Conservation (phyloP, 2,888 invertebrate genomes). For the Sicus ferrugineus region DNA sequence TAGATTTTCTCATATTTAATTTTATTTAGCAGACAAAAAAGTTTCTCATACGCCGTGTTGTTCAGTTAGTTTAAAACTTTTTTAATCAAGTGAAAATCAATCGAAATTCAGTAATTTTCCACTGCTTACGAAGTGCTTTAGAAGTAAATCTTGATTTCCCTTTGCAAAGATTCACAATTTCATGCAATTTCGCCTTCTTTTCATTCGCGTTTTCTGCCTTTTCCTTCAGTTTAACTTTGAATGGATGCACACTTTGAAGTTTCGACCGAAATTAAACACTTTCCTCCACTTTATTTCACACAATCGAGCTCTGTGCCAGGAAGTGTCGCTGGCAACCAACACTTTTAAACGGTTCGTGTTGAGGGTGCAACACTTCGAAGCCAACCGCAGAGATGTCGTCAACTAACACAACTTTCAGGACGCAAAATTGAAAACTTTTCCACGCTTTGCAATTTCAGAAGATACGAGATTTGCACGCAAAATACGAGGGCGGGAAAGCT, state of each 20-base stretch:
- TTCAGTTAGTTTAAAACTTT: neutral
- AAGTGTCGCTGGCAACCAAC: neutral
- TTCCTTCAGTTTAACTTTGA: too few species aligned
- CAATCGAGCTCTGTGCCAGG: neutral
- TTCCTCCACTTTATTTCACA: neutral
- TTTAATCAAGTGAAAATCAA: neutral
- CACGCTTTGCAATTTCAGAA: neutral
- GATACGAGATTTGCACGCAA: neutral
- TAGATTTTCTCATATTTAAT: neutral
- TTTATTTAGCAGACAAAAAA: neutral
- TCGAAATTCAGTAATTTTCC: too few species aligned
- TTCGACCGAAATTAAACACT: too few species aligned
- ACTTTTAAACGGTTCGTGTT: neutral
- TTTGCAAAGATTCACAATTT: neutral
- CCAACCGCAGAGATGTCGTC: neutral
- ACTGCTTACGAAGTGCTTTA: neutral
- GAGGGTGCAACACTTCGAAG: conserved; percentile 5
- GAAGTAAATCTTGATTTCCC: neutral
- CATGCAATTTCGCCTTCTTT: neutral
- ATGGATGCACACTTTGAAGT: too few species aligned
- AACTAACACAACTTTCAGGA: neutral
- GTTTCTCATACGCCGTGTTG: neutral
- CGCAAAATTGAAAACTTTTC: neutral
- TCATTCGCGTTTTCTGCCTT: neutral
- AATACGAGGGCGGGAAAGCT: neutral